Evolutionary conservation across 2,797 vertebrate genomes (phyloP).

Genomic region (Amphiprion clarkii): DNA sequence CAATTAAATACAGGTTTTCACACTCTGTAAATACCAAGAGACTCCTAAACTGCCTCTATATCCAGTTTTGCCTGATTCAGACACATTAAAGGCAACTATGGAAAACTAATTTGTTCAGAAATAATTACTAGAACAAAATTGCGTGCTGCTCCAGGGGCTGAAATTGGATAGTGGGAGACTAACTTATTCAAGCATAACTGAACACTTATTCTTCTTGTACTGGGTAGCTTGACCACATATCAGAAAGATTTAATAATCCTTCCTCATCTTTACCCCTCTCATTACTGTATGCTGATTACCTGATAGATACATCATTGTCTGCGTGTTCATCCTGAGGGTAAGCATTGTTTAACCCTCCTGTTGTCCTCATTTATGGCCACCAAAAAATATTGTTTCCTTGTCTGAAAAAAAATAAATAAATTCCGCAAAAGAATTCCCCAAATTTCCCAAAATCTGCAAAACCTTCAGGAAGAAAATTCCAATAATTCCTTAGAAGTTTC

Average conservation of each 20-base stretch:
- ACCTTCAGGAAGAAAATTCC: too few species aligned
- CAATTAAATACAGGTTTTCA: slow-evolving; percentile 87
- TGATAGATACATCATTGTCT: slow-evolving; percentile 31
- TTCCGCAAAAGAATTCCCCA: too few species aligned
- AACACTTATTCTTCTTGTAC: slow-evolving; percentile 68
- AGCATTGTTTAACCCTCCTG: slow-evolving; percentile 19
- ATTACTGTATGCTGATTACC: slow-evolving; percentile 47
- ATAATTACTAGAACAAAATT: slow-evolving; percentile 83
- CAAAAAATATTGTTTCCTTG: too few species aligned
- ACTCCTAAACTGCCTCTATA: slow-evolving; percentile 79
- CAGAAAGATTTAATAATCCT: slow-evolving; percentile 45
- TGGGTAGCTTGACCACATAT: slow-evolving; percentile 64
- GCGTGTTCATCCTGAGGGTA: slow-evolving; percentile 40
- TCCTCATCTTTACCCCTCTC: slow-evolving; percentile 22
- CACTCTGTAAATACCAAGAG: slow-evolving; percentile 84
- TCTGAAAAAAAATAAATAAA: too few species aligned
- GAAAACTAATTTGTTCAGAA: slow-evolving; percentile 84
- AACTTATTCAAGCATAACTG: slow-evolving; percentile 78
- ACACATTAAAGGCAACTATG: slow-evolving; percentile 82
- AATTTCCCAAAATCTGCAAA: too few species aligned
- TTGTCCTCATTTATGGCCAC: too few species aligned
- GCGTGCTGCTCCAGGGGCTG: slow-evolving; percentile 72
- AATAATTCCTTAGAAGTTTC: too few species aligned
- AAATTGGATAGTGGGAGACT: slow-evolving; percentile 77
- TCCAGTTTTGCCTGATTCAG: slow-evolving; percentile 82